Conservation (phyloP, 2,797 vertebrate genomes). For the Taenioides sp. region DNA sequence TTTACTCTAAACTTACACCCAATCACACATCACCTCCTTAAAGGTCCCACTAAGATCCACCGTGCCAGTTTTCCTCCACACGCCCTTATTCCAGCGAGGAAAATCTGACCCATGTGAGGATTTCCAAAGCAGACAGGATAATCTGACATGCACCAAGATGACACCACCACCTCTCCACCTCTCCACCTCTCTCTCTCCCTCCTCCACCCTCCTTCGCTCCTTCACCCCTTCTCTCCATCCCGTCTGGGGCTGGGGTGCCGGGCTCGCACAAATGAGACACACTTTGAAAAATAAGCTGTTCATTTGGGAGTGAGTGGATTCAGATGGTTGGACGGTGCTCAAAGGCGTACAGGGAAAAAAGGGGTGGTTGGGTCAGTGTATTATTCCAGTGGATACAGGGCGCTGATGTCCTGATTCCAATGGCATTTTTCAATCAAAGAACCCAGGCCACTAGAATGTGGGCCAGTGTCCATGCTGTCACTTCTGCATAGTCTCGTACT, state of each 20-base stretch:
- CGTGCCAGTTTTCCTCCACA: constrained; percentile 63
- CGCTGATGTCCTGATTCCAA: constrained; percentile 60
- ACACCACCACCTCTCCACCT: constrained; percentile 47
- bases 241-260: constrained; percentile 53
- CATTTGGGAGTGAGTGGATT: constrained; percentile 75
- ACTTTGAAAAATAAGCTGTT: constrained; percentile 76
- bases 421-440: constrained; percentile 61
- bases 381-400: constrained; percentile 70
- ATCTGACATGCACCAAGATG: constrained; percentile 66
- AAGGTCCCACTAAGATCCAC: constrained; percentile 34
- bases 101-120: constrained; percentile 66
- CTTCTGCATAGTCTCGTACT: constrained; percentile 17
- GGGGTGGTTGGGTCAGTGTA: constrained; percentile 68
- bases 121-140: constrained; percentile 68
- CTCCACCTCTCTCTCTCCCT: constrained; percentile 20
- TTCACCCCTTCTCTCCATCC: constrained; percentile 11
- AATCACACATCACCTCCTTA: constrained; percentile 41
- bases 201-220: neutral
- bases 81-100: constrained; percentile 49
- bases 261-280: constrained; percentile 72
- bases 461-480: constrained; percentile 39
- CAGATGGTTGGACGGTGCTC: constrained; percentile 75
- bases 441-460: constrained; percentile 47
- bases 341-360: constrained; percentile 58
- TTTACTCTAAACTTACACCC: constrained; percentile 32